Base-by-base conservation (phyloP, 2,113 vertebrate species). In the Trichomycterus rosablanca region DNA sequence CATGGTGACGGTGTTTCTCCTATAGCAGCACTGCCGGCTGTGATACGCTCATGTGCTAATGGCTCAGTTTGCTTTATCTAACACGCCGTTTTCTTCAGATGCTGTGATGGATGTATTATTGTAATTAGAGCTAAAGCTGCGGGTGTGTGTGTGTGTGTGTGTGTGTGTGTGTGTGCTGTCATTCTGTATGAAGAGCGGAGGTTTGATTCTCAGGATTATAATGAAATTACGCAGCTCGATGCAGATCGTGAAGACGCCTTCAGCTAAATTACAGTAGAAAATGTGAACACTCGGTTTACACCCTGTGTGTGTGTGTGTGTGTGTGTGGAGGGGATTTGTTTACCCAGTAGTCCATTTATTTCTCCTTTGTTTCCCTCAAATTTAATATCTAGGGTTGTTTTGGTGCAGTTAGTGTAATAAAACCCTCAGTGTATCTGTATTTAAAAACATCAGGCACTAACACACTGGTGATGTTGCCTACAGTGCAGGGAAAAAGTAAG, bases 21-120 rank as follows among this genome's bases (percentile, higher is more conserved):
- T 53, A 20, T 22, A 44, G 40, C 37, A 44, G 37, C 26, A 42
- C n/a, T 23, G 18, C 37, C 32, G 42, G 14, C n/a, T n/a, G n/a
- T n/a, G n/a, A n/a, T n/a, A 24, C n/a, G 23, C 20, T 61, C 39
- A 61, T 51, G 45, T 23, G 11, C 22, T 51, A 61, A 51, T 39
- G 48, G 34, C 46, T 10, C 10, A 11, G 35, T 22, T n/a, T 28
- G 32, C 34, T 51, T 28, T 51, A 51, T 23, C 15, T 26, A 40
- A 40, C 34, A 14, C 15, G 16, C 45, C 15, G 26, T 52, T 23
- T 30, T 40, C 24, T 18, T 42, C 16, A 52, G n/a, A 20, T 15
- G 11, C 18, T 51, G 20, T 62, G 59, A 51, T 43, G 46, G 59
- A 62, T 62, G 59, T 51, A 43, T 30, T 30, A 7, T 30, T 43